phyloP scores from a whole-genome alignment of 1,140 invertebrate genomes.

The Euura saliciscinereae region DNA sequence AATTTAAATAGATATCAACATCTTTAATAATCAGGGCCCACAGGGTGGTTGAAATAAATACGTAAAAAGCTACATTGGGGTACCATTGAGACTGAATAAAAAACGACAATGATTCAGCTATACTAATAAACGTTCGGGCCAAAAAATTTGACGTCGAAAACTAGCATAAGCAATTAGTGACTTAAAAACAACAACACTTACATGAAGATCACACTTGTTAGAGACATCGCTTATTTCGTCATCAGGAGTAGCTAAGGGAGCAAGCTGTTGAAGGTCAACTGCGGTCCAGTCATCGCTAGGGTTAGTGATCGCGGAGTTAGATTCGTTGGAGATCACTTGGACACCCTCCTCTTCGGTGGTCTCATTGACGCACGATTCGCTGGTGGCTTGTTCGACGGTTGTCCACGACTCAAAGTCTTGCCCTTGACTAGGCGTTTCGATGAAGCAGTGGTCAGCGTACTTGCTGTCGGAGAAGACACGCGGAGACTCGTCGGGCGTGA shows the following conservation, averaged over 20 bases:
- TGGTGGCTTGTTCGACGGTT: slow-evolving; percentile 36
- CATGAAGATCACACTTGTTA: slow-evolving; percentile 39
- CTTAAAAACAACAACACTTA: slow-evolving; percentile 38
- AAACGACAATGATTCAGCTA: too few species aligned
- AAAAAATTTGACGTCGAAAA: too few species aligned
- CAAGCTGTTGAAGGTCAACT: slow-evolving; percentile 20
- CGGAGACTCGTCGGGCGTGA: neutral
- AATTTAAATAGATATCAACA: too few species aligned
- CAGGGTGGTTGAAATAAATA: too few species aligned
- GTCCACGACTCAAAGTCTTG: slow-evolving; percentile 36
- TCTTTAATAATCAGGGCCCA: too few species aligned
- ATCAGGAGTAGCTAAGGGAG: slow-evolving; percentile 43
- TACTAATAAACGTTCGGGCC: too few species aligned
- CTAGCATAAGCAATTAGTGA: neutral
- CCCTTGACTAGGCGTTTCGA: slow-evolving; percentile 16
- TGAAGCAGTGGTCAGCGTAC: neutral
- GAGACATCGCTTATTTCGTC: slow-evolving; percentile 47
- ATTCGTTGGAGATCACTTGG: neutral
- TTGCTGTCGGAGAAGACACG: slow-evolving; percentile 7
- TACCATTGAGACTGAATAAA: too few species aligned
- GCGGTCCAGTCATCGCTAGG: slow-evolving; percentile 3
- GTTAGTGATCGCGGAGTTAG: slow-evolving; percentile 19
- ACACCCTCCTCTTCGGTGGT: slow-evolving; percentile 9
- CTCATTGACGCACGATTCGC: neutral
- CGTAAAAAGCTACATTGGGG: too few species aligned